Evolutionary conservation across 2,113 vertebrate species (phyloP), one percentile per base, ranked within the genome.

Genomic region (Ascaphus truei): DNA sequence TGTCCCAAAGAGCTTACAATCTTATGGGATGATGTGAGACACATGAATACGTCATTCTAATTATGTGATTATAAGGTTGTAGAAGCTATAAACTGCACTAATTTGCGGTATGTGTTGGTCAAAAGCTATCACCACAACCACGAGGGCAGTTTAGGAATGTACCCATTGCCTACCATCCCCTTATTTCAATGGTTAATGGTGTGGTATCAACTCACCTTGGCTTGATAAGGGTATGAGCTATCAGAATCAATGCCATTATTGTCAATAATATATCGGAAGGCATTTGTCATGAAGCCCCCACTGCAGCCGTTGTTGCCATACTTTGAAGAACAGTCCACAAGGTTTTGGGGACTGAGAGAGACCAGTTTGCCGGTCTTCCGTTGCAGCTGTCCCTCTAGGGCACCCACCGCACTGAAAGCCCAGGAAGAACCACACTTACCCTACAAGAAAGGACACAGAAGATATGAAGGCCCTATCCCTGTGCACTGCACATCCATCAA

Each of bases 341-440:
- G 80, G 79, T 96, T 97, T 83, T 96, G 94, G 1, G 81, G 69
- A 30, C 94, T 97, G 60, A 97, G 85, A 0, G 90, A 84, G 8
- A 93, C 85, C 26, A 96, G 68, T n/a, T 72, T 62, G 2, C 93
- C 92, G 0, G 89, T 91, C 36, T 51, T 78, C 75, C 83, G 84
- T 76, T 85, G 93, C 81, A 94, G 71, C 75, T 95, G 95, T 0
- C 75, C 93, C 36, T 97, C 94, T 0, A 97, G 85, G 1, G 94
- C 90, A 9, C 94, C 95, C 50, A 89, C 73, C 0, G 94, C 85
- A 18, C 94, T 94, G 86, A 96, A 96, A 0, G 94, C 93, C 94
- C 95, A 96, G 73, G 93, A 97, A 0, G 93, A 81, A 0, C 93
- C 93, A 5, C 94, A 97, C 0, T 75, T 1, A 0, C 93, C 92